Evolutionary conservation across 2,797 vertebrate species (phyloP).

Genomic region (Geotrypetes seraphini): DNA sequence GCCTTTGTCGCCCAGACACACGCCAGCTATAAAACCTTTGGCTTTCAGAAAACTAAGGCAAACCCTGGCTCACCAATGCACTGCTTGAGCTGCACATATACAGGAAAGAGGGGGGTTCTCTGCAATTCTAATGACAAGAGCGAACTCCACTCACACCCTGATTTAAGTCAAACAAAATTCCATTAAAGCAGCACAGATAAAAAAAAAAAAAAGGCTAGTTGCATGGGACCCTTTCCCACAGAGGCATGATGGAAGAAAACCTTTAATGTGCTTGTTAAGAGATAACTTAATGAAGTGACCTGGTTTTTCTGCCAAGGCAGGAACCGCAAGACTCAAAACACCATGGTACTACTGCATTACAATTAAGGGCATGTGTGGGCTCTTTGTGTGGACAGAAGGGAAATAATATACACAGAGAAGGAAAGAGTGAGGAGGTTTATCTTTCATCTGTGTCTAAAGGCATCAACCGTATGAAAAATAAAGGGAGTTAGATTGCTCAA

Average conservation of each 20-base stretch:
- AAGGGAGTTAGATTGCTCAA: no score
- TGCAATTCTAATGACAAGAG: constrained; percentile 1
- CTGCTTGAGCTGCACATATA: not conserved
- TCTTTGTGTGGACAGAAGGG: no score
- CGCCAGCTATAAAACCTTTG: constrained; percentile 8
- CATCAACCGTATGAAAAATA: no score
- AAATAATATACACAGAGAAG: no score
- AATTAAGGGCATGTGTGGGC: no score
- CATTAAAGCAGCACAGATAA: not conserved
- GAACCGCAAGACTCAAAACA: not conserved
- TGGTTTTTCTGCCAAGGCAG: not conserved
- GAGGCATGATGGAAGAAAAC: no score
- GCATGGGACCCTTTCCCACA: no score
- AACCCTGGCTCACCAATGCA: no score
- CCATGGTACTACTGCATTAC: no score
- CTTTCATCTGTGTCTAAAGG: no score
- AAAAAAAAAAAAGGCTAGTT: not conserved
- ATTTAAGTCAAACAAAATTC: not conserved
- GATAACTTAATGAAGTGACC: not conserved
- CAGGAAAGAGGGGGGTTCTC: constrained; percentile 12
- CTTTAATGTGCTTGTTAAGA: not conserved
- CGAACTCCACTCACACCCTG: not conserved
- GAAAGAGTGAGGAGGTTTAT: no score
- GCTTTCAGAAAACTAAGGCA: constrained; percentile 12
- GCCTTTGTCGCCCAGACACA: constrained; percentile 16